phyloP scores from a whole-genome alignment of 2,113 vertebrate genomes.

The Psophia crepitans region DNA sequence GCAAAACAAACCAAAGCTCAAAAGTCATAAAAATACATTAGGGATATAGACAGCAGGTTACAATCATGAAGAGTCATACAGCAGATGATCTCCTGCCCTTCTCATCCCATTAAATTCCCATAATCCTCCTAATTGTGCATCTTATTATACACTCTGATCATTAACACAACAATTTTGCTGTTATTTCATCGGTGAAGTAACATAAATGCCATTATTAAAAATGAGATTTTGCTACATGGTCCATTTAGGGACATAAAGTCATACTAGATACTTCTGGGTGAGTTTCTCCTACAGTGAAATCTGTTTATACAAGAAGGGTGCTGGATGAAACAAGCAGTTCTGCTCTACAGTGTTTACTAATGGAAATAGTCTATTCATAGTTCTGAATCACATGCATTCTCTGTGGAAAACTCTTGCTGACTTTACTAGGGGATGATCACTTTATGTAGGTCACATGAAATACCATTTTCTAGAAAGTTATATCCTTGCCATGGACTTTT shows the following conservation, averaged over 20 bases:
- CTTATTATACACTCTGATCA: constrained; percentile 9
- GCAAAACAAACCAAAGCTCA: constrained; percentile 30
- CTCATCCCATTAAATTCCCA: constrained; percentile 28
- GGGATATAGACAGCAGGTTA: constrained; percentile 3
- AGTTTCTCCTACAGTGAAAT: background rate
- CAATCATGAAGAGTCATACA: background rate
- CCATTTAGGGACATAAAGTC: background rate
- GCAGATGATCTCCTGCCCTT: constrained; percentile 20
- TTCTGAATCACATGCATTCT: background rate
- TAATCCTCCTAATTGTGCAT: constrained; percentile 37
- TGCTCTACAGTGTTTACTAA: background rate
- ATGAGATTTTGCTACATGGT: background rate
- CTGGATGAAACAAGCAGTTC: background rate
- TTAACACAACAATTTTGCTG: constrained; percentile 25
- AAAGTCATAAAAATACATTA: constrained; percentile 3
- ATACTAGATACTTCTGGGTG: background rate
- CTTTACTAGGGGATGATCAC: background rate
- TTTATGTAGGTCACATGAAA: background rate
- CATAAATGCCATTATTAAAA: constrained; percentile 20
- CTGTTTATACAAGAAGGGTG: background rate
- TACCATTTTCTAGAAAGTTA: background rate
- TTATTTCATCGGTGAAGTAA: background rate
- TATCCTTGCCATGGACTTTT: background rate
- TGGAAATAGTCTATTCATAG: background rate
- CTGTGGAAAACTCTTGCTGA: background rate